Evolutionary conservation across 2,888 invertebrate species (phyloP).

Genomic region (Argyra leucocephala): DNA sequence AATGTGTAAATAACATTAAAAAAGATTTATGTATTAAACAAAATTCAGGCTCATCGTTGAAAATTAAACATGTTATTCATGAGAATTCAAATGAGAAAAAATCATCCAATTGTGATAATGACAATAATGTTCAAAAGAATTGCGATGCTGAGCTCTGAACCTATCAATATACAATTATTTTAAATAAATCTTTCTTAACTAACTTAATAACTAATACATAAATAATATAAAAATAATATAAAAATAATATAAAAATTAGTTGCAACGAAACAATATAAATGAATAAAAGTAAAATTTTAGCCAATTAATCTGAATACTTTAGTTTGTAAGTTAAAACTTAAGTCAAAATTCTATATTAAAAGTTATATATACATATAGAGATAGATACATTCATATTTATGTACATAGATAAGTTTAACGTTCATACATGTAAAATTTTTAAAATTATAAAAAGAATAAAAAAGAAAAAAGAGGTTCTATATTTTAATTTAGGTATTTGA

Average conservation of each 20-base stretch:
- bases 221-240: neutral
- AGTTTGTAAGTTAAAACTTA: neutral
- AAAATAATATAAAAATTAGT: neutral
- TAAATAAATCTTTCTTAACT: too few relatives aligned
- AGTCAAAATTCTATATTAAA: neutral
- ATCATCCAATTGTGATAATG: neutral
- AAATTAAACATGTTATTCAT: neutral
- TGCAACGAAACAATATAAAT: neutral
- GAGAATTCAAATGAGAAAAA: neutral
- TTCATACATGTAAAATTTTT: too few relatives aligned
- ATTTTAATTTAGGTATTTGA: too few relatives aligned
- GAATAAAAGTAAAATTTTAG: neutral
- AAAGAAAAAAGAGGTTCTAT: too few relatives aligned
- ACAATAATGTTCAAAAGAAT: constrained; percentile 8
- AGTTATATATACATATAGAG: too few relatives aligned
- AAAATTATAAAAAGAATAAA: too few relatives aligned
- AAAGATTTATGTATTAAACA: neutral
- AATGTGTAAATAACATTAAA: neutral
- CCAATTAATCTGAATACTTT: neutral
- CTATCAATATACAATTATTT: neutral
- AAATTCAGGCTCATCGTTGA: neutral
- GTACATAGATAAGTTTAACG: neutral
- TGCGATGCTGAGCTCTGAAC: constrained; percentile 4
- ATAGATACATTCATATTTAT: neutral
- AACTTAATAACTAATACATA: too few relatives aligned